A percentile compares a stretch with the other conserved stretches of the same genome.
These are phyloP conservation scores for Spea multiplicata DNA, from an alignment of 2,113 vertebrate genomes.

Conservation along the genomic window DNA sequence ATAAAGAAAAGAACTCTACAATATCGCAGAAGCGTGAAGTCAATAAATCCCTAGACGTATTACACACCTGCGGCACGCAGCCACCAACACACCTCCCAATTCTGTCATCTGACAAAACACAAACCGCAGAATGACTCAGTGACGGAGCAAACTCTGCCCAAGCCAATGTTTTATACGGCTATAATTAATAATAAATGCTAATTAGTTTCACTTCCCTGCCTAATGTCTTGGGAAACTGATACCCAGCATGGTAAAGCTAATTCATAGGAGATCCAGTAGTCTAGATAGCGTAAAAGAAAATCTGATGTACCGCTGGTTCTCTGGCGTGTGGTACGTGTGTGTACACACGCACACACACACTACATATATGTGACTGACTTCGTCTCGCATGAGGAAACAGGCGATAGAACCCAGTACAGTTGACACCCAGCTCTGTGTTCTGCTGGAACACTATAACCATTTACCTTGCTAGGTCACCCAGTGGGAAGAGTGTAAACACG, in stretches of 20 bases:
- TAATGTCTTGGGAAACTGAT: not conserved
- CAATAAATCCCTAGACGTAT: not conserved
- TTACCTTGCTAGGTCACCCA: constrained; percentile 36
- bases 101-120: not conserved
- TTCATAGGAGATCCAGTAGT: too few species aligned
- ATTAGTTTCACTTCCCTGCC: not conserved
- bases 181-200: not conserved
- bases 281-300: too few species aligned
- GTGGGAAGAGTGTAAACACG: constrained; percentile 36
- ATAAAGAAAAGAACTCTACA: too few species aligned
- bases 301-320: too few species aligned
- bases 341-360: not conserved
- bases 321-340: not conserved
- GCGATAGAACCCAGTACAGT: constrained; percentile 10
- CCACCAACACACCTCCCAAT: constrained; percentile 6
- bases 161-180: not conserved
- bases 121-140: not conserved
- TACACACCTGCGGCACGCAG: constrained; percentile 3
- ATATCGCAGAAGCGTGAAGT: too few species aligned
- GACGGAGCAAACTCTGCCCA: constrained; percentile 12
- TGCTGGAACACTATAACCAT: constrained; percentile 35
- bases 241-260: not conserved
- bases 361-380: not conserved
- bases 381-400: constrained; percentile 7
- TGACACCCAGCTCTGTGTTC: constrained; percentile 21